Evolutionary conservation across 2,888 invertebrate genomes (phyloP).

Genomic region (Pycnomerus fuliginosus): DNA sequence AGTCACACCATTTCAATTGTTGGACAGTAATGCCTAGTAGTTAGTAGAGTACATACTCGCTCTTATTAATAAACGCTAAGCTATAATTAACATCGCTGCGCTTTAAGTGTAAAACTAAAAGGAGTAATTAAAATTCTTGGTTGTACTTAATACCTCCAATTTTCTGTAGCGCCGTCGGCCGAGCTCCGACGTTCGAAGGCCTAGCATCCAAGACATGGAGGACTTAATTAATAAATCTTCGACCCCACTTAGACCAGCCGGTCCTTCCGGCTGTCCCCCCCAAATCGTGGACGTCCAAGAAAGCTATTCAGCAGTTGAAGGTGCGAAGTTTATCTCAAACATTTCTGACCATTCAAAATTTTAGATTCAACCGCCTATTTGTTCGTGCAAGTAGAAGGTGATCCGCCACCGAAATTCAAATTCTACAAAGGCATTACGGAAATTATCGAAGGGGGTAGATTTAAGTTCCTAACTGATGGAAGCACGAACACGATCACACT

Average conservation of each 20-base stretch:
- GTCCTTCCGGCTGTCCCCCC: conserved; percentile 77
- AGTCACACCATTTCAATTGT: too few relatives aligned
- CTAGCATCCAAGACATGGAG: conserved; percentile 87
- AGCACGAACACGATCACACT: conserved; percentile 89
- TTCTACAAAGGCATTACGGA: conserved; percentile 94
- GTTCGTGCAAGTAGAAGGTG: conserved; percentile 90
- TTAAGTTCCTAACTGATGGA: conserved; percentile 93
- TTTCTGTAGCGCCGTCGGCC: conserved; percentile 73
- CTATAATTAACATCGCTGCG: conserved; percentile 20
- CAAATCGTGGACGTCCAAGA: conserved; percentile 90
- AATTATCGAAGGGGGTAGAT: conserved; percentile 92
- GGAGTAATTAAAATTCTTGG: conserved; percentile 8
- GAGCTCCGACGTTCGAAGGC: conserved; percentile 86
- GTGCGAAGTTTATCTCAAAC: conserved; percentile 58
- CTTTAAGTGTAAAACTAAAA: conserved; percentile 20
- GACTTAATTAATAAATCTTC: conserved; percentile 89
- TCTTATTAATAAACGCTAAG: conserved; percentile 13
- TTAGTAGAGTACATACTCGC: conserved; percentile 24
- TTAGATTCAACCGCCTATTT: conserved; percentile 90
- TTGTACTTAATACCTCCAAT: conserved; percentile 8
- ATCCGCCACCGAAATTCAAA: conserved; percentile 91
- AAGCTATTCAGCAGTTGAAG: conserved; percentile 95
- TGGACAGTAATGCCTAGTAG: too few relatives aligned
- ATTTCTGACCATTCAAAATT: conserved; percentile 18
- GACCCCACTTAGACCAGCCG: conserved; percentile 79